These are phyloP conservation scores for Trinectes maculatus DNA, from an alignment of 2,113 vertebrate species.

Conservation along the genomic window DNA sequence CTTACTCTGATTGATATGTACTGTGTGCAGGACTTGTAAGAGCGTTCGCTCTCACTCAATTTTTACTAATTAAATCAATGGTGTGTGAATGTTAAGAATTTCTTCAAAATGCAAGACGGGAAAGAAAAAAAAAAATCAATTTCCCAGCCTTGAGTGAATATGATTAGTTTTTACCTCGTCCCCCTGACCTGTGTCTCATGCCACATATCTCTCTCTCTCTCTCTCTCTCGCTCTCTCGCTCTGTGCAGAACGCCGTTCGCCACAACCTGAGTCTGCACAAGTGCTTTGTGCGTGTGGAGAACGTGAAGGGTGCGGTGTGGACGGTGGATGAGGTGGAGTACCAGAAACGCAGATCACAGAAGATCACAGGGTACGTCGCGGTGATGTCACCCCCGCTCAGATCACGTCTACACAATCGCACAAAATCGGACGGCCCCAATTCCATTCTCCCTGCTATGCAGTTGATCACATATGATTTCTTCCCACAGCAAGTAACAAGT, in stretches of 20 bases:
- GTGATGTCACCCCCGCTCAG: neutral
- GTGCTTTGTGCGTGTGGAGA: slow-evolving; percentile 99
- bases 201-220: slow-evolving; percentile 60
- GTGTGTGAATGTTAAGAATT: slow-evolving; percentile 78
- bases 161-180: slow-evolving; percentile 52
- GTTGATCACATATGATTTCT: neutral
- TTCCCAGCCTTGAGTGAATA: slow-evolving; percentile 51
- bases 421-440: too few relatives aligned
- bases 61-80: slow-evolving; percentile 83
- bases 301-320: slow-evolving; percentile 99
- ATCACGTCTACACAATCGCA: too few relatives aligned
- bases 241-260: slow-evolving; percentile 94
- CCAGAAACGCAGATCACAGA: slow-evolving; percentile 99
- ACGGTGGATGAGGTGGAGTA: slow-evolving; percentile 99
- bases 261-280: slow-evolving; percentile 99
- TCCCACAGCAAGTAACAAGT: too few relatives aligned
- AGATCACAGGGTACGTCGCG: slow-evolving; percentile 99
- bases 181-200: slow-evolving; percentile 44
- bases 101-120: slow-evolving; percentile 54
- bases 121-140: slow-evolving; percentile 50
- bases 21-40: slow-evolving; percentile 79
- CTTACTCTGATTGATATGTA: slow-evolving; percentile 82
- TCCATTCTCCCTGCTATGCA: neutral
- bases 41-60: slow-evolving; percentile 76
- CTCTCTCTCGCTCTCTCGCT: neutral